Conservation (phyloP, 2,113 vertebrate species). For the Scomber japonicus region DNA sequence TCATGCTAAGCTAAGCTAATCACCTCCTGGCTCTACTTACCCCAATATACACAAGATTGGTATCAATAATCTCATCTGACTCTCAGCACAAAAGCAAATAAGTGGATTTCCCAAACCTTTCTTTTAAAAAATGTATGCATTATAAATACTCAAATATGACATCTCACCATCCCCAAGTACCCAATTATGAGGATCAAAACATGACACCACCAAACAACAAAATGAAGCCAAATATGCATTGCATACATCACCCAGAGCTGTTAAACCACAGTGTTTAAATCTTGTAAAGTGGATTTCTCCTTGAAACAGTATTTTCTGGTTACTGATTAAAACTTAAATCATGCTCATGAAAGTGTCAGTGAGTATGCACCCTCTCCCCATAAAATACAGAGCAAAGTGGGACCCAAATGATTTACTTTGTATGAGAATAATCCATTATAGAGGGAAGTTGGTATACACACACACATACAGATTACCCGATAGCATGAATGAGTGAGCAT, state of each 20-base stretch:
- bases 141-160: too few species aligned
- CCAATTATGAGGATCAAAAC: neutral
- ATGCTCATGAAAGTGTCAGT: conserved; percentile 20
- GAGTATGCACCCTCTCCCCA: conserved; percentile 11
- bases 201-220: neutral
- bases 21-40: neutral
- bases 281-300: conserved; percentile 1
- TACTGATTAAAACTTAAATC: conserved; percentile 24
- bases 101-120: too few species aligned
- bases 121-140: too few species aligned
- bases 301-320: neutral
- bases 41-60: too few species aligned
- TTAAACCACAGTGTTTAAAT: neutral
- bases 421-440: conserved; percentile 9
- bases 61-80: too few species aligned
- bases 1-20: conserved; percentile 13
- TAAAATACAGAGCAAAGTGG: conserved; percentile 7
- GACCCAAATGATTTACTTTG: neutral
- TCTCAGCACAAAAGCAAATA: too few species aligned
- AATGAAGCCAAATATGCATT: neutral
- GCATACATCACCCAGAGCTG: neutral
- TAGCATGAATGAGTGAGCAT: conserved; percentile 48
- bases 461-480: conserved; percentile 28
- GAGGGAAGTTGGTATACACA: neutral
- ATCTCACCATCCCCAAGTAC: neutral